These are phyloP conservation scores for Phylloscopus trochiloides DNA, from an alignment of 2,113 vertebrate species.

Conservation along the genomic window DNA sequence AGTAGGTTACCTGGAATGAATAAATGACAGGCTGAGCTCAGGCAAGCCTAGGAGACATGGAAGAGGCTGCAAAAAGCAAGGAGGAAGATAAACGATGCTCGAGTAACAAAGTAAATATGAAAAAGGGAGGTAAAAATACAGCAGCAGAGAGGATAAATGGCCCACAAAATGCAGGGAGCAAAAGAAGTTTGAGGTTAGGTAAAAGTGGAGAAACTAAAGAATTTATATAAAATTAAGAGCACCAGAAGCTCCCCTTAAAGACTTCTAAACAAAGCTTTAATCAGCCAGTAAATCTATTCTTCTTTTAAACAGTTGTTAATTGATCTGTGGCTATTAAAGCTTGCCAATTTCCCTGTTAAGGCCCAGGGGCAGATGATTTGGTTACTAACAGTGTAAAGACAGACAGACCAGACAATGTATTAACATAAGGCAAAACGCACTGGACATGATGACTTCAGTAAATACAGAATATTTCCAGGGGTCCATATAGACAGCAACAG, in stretches of 20 bases:
- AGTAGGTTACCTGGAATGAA: conserved; percentile 85
- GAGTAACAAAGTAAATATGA: background rate
- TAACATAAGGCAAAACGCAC: background rate
- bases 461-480: background rate
- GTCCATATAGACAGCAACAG: background rate
- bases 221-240: background rate
- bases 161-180: background rate
- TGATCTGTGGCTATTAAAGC: background rate
- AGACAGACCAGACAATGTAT: background rate
- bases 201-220: background rate
- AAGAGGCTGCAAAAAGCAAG: background rate
- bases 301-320: background rate
- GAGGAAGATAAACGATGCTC: background rate
- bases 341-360: background rate
- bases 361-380: background rate
- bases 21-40: conserved; percentile 20
- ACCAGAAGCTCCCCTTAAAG: background rate
- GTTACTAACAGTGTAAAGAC: background rate
- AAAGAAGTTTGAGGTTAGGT: background rate
- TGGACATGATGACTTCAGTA: background rate
- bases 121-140: background rate
- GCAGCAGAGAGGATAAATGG: background rate
- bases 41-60: background rate
- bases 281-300: background rate
- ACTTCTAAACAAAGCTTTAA: conserved; percentile 1